phyloP scores from a whole-genome alignment of 2,113 vertebrate species.

The Polypterus bichir region DNA sequence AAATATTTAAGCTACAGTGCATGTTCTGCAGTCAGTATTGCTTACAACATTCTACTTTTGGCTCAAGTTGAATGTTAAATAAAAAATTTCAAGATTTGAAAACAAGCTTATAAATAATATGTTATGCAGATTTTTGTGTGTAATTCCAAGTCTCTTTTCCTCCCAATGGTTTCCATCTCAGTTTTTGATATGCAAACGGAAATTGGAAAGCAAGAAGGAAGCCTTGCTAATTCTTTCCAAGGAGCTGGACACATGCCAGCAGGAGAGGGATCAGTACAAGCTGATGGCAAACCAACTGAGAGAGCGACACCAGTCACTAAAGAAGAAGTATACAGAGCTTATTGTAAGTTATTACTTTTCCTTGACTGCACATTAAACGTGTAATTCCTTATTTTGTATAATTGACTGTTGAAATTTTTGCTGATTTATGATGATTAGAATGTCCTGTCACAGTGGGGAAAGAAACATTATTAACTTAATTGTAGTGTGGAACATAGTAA shows the following conservation, averaged over 20 bases:
- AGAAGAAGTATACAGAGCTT: slow-evolving; percentile 87
- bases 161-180: slow-evolving; percentile 22
- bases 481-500: too few species aligned
- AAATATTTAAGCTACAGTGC: too few species aligned
- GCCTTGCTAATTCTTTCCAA: slow-evolving; percentile 89
- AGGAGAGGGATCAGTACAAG: slow-evolving; percentile 90
- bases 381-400: background rate
- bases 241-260: slow-evolving; percentile 88
- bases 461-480: too few species aligned
- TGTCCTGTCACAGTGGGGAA: background rate
- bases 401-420: too few species aligned
- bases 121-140: too few species aligned
- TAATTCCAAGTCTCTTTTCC: too few species aligned
- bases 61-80: too few species aligned
- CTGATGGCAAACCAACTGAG: slow-evolving; percentile 95
- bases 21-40: too few species aligned
- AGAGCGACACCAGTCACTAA: slow-evolving; percentile 81
- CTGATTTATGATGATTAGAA: background rate
- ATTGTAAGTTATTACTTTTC: slow-evolving; percentile 55
- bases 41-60: too few species aligned
- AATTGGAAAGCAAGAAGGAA: slow-evolving; percentile 92
- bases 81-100: too few species aligned
- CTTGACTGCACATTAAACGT: background rate
- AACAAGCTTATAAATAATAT: too few species aligned
- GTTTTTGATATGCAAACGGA: slow-evolving; percentile 85